phyloP scores from a whole-genome alignment of 2,113 vertebrate species.

The Semnornis frantzii region DNA sequence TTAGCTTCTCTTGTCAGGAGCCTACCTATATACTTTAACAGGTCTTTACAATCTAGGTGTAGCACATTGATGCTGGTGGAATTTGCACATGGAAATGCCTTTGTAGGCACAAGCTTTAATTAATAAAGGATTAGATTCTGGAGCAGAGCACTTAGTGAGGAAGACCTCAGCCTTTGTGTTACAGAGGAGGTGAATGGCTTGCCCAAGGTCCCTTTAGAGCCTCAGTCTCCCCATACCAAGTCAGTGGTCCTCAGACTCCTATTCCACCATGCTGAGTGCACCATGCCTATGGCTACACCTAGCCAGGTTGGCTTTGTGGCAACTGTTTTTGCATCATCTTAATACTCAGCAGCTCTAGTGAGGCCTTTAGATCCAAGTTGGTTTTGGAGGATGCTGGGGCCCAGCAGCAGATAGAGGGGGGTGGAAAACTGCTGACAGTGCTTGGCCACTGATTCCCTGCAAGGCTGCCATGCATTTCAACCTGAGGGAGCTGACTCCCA shows the following conservation, averaged over 20 bases:
- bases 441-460: fast-evolving
- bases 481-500: fast-evolving
- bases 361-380: neutral
- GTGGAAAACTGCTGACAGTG: fast-evolving
- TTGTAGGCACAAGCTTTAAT: neutral
- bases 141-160: neutral
- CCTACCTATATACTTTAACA: slow-evolving; percentile 6
- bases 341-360: neutral
- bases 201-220: neutral
- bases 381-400: neutral
- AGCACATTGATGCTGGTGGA: neutral
- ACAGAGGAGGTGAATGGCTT: neutral
- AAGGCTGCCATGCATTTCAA: fast-evolving
- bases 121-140: neutral
- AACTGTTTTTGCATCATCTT: neutral
- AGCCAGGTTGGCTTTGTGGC: neutral
- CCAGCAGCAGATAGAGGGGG: neutral
- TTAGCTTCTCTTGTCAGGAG: slow-evolving; percentile 26
- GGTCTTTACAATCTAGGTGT: neutral
- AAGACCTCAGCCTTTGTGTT: neutral
- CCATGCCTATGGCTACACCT: fast-evolving
- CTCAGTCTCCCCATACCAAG: neutral
- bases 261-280: fast-evolving
- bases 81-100: neutral
- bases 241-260: neutral